Evolutionary conservation across 1,140 invertebrate species (phyloP).

Genomic region (Vanessa tameamea): DNA sequence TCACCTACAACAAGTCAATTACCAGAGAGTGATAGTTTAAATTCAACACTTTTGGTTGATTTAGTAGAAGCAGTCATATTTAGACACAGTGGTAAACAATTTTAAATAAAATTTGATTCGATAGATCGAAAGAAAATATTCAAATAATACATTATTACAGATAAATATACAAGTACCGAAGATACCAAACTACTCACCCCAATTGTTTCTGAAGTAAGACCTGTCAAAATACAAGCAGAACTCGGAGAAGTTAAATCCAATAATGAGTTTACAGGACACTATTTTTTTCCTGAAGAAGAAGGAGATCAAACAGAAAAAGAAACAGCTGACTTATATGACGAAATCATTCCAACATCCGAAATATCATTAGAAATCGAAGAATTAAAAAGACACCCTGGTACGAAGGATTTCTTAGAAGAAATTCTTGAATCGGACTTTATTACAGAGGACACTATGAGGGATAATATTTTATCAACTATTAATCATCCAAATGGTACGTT

Average conservation of each 20-base stretch:
- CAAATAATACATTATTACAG: conserved; percentile 43
- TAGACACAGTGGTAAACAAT: conserved; percentile 54
- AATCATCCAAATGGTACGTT: conserved; percentile 25
- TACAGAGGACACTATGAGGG: conserved; percentile 42
- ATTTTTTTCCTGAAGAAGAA: conserved; percentile 72
- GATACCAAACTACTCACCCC: conserved; percentile 29
- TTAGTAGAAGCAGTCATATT: conserved; percentile 74
- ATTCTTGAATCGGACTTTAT: conserved; percentile 64
- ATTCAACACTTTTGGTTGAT: conserved; percentile 69
- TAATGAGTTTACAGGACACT: conserved; percentile 68
- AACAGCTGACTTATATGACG: conserved; percentile 57
- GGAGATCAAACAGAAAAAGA: conserved; percentile 42
- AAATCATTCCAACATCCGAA: conserved; percentile 53
- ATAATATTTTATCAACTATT: conserved; percentile 19
- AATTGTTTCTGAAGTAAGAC: conserved; percentile 43
- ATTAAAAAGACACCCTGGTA: conserved; percentile 56
- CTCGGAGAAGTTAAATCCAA: conserved; percentile 57
- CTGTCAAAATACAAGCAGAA: conserved; percentile 64
- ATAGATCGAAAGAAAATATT: neutral
- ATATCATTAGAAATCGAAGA: conserved; percentile 63
- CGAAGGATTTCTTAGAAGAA: conserved; percentile 70
- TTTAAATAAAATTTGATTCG: conserved; percentile 12
- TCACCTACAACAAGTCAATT: conserved; percentile 45
- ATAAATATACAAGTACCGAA: conserved; percentile 43
- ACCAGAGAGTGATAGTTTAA: conserved; percentile 53